Conservation (phyloP, 2,888 invertebrate genomes). For the Camptogramma bilineatum region DNA sequence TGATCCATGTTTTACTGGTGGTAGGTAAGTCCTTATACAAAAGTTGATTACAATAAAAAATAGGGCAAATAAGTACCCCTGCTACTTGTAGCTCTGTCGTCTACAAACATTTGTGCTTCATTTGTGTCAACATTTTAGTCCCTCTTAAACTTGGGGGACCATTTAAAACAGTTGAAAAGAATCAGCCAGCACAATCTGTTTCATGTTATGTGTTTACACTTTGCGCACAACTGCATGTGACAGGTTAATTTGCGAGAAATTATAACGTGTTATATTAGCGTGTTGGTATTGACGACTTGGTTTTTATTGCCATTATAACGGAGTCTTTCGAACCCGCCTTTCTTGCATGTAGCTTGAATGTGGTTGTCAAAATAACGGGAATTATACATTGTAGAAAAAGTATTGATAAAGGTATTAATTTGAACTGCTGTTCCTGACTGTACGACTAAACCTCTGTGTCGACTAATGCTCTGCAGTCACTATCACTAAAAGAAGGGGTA, state of each 20-base stretch:
- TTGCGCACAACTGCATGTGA: slow-evolving; percentile 16
- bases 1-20: too few relatives aligned
- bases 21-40: too few relatives aligned
- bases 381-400: neutral
- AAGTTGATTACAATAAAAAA: too few relatives aligned
- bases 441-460: too few relatives aligned
- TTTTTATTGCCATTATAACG: slow-evolving; percentile 12
- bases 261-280: slow-evolving; percentile 8
- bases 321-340: neutral
- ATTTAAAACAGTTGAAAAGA: neutral
- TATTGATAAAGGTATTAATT: too few relatives aligned
- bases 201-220: slow-evolving; percentile 1
- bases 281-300: neutral
- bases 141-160: neutral
- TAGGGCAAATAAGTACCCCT: too few relatives aligned
- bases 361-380: neutral
- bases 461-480: too few relatives aligned
- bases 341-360: neutral
- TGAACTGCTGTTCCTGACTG: too few relatives aligned
- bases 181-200: neutral
- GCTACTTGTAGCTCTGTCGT: too few relatives aligned
- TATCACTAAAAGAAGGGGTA: too few relatives aligned
- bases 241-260: slow-evolving; percentile 15
- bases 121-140: too few relatives aligned
- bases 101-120: too few relatives aligned